Percentiles rank a stretch among this genome's conserved stretches.
phyloP scores from a whole-genome alignment of 2,113 vertebrate species.

The Irena cyanogastra region DNA sequence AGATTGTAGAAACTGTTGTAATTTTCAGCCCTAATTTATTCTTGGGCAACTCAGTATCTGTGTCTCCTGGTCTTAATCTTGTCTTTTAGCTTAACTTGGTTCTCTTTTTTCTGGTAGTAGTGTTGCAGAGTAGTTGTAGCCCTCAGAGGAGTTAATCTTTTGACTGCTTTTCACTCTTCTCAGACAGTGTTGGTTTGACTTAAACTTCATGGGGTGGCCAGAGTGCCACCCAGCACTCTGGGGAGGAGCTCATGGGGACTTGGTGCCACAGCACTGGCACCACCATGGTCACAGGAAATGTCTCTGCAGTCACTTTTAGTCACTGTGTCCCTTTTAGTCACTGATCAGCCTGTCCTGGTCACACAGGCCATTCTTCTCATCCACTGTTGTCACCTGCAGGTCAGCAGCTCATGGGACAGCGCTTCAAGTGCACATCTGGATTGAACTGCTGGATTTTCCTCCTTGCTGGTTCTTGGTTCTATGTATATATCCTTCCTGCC shows the following conservation, averaged over 20 bases:
- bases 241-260: background rate
- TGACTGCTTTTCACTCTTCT: background rate
- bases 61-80: background rate
- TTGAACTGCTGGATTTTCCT: background rate
- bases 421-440: background rate
- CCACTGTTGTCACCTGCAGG: background rate
- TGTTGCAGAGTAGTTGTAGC: background rate
- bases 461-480: background rate
- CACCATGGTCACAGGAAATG: background rate
- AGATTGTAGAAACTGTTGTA: background rate
- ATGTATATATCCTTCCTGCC: accelerated
- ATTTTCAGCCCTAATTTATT: background rate
- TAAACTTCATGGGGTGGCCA: background rate
- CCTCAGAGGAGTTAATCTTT: background rate
- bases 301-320: background rate
- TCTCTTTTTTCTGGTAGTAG: background rate
- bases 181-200: background rate
- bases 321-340: background rate
- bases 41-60: background rate
- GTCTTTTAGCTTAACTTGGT: background rate
- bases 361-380: accelerated
- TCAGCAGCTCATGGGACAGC: background rate
- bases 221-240: background rate
- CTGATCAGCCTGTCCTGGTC: background rate
- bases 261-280: background rate